Conservation (phyloP, 2,113 vertebrate species). For the Hippocampus zosterae region DNA sequence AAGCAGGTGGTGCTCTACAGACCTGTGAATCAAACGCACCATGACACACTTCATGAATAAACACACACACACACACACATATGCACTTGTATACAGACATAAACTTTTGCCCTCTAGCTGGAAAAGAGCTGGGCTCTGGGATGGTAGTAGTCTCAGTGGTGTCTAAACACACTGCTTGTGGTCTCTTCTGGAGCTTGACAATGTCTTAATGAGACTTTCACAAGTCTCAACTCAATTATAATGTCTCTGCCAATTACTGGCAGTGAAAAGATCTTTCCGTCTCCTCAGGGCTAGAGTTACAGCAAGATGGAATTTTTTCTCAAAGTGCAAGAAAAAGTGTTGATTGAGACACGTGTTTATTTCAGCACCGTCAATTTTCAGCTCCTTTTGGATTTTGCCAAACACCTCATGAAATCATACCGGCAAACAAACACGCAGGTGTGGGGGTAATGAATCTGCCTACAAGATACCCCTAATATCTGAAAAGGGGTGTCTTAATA, state of each 20-base stretch:
- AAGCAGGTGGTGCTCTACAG: conserved; percentile 65
- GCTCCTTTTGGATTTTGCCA: conserved; percentile 22
- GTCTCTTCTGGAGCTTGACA: conserved; percentile 62
- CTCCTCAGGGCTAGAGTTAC: conserved; percentile 28
- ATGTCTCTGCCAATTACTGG: conserved; percentile 47
- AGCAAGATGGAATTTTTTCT: conserved; percentile 33
- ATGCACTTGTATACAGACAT: conserved; percentile 24
- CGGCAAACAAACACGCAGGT: background rate
- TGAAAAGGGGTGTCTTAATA: background rate
- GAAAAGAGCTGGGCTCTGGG: conserved; percentile 54
- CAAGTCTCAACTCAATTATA: conserved; percentile 63
- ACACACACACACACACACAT: conserved; percentile 9
- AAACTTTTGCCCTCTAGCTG: conserved; percentile 61
- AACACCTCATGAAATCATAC: conserved; percentile 23
- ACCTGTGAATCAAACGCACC: conserved; percentile 50
- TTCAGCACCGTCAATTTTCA: background rate
- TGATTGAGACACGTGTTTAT: conserved; percentile 41
- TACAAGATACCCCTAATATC: background rate
- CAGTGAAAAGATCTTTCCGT: conserved; percentile 30
- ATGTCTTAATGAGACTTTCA: conserved; percentile 72
- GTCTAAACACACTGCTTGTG: conserved; percentile 57
- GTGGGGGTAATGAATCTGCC: background rate
- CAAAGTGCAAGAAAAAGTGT: conserved; percentile 34
- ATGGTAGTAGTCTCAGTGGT: conserved; percentile 53
- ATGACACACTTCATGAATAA: conserved; percentile 27